Evolutionary conservation across 2,888 invertebrate genomes (phyloP).

Genomic region (Erebia aethiops): DNA sequence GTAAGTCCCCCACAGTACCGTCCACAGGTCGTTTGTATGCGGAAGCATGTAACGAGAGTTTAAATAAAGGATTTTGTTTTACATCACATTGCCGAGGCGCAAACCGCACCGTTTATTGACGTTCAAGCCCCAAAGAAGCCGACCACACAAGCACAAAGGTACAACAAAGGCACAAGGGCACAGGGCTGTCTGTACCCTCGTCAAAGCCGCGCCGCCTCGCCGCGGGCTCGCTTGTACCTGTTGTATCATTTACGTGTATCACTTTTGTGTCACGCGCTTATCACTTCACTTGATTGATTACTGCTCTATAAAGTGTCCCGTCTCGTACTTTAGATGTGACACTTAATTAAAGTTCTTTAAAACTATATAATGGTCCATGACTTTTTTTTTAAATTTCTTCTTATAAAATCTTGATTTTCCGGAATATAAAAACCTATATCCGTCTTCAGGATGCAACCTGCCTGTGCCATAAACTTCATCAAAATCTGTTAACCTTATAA

Average conservation of each 20-base stretch:
- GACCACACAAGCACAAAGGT: not conserved
- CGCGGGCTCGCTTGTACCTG: not conserved
- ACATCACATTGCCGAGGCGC: not conserved
- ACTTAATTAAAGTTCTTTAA: too few species aligned
- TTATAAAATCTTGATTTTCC: too few species aligned
- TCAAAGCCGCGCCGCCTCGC: not conserved
- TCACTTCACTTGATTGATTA: not conserved
- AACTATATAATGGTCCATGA: too few species aligned
- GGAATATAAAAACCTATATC: too few species aligned
- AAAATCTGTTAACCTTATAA: too few species aligned
- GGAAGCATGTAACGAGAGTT: not conserved
- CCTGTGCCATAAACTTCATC: too few species aligned
- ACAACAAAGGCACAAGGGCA: conserved; percentile 1
- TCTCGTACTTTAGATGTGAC: too few species aligned
- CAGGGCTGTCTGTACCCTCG: conserved; percentile 2
- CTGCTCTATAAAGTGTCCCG: too few species aligned
- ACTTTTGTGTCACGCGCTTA: not conserved
- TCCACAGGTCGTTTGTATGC: not conserved
- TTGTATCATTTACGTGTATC: not conserved
- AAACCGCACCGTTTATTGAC: not conserved
- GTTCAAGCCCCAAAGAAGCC: not conserved
- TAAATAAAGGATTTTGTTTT: not conserved
- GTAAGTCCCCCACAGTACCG: too few species aligned
- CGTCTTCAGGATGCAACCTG: too few species aligned
- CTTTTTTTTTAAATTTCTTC: too few species aligned